phyloP scores from a whole-genome alignment of 2,888 invertebrate genomes.

The Pseudeuparius sepicola region DNA sequence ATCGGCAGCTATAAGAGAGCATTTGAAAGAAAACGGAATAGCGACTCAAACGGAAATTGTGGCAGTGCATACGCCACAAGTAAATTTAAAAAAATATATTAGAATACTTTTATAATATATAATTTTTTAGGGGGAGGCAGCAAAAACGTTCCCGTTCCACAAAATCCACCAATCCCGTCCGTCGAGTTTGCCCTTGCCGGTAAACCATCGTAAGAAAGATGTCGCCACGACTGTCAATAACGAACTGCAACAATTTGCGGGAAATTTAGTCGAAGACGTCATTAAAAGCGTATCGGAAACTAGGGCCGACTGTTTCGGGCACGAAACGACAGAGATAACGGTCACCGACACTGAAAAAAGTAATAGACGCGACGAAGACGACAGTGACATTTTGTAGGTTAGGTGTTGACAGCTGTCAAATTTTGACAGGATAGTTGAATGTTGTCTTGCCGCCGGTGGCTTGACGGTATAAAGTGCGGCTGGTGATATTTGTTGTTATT shows the following conservation, averaged over 20 bases:
- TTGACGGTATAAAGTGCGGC: too few species aligned
- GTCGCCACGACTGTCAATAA: constrained; percentile 21
- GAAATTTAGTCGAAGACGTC: constrained; percentile 38
- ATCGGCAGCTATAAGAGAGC: constrained; percentile 28
- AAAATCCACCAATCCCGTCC: constrained; percentile 34
- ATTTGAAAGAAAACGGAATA: constrained; percentile 40
- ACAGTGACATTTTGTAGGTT: too few species aligned
- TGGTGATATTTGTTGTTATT: too few species aligned
- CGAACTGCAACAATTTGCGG: constrained; percentile 37
- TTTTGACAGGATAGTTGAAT: too few species aligned
- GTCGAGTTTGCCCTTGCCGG: constrained; percentile 37
- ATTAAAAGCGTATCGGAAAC: constrained; percentile 37
- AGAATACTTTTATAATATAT: constrained; percentile 3
- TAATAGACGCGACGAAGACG: too few species aligned
- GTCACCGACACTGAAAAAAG: constrained; percentile 28
- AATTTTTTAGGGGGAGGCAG: constrained; percentile 37
- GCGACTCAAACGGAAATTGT: constrained; percentile 74
- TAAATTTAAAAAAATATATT: constrained; percentile 31
- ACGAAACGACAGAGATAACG: constrained; percentile 28
- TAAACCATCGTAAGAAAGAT: constrained; percentile 33
- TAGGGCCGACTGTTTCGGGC: constrained; percentile 22
- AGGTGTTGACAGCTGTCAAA: too few species aligned
- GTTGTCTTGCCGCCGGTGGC: too few species aligned
- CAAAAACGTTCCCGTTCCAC: constrained; percentile 37
- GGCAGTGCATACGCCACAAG: constrained; percentile 68